Evolutionary conservation across 1,140 invertebrate species (phyloP), one percentile per base, ranked within the genome.

Genomic region (Drosophila mayri): DNA sequence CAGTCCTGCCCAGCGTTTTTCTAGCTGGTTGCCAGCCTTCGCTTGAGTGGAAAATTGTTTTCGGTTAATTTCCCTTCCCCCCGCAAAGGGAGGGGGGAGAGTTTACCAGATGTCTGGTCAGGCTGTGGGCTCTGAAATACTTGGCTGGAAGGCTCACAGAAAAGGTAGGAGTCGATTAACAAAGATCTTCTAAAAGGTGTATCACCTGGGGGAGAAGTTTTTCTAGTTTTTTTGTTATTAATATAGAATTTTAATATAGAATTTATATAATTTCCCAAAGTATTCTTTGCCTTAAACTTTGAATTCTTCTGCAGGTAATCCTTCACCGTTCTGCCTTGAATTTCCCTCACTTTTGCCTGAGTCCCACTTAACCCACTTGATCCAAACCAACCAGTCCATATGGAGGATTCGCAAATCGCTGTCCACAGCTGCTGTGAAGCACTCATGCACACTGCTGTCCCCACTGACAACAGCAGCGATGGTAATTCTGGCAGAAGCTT

Each of bases 41-140:
- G 84, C 80, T 83, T 87, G 84, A 88, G 84, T 87, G 84, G 84
- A 87, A 87, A 87, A 87, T 87, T 87, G 84, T 86, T 86, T 84
- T 81, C 59, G 82, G 78, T 76, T 78, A 86, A 86, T 86, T 85
- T 73, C 63, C 59, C 72, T 61, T 58, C 67, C 22, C 35, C 44
- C 28, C 41, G 5, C 38, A 18, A 6, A 11, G 11, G 35, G n/a
- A 22, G 22, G 5, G 46, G 1, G 32, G 3, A 18, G 12, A n/a
- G 66, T 52, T 40, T 35, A 41, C 62, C 37, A 50, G 67, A 63
- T 76, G 71, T 76, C 47, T 71, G 79, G 77, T 54, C 5, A 80
- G 76, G 72, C 81, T 76, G 81, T 76, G 81, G 72, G 54, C 25
- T 46, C 25, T 40, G 32, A 50, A 4, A 64, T 41, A 49, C 47